These are phyloP conservation scores for Eupithecia insigniata DNA, from an alignment of 2,888 invertebrate genomes.

Conservation along the genomic window DNA sequence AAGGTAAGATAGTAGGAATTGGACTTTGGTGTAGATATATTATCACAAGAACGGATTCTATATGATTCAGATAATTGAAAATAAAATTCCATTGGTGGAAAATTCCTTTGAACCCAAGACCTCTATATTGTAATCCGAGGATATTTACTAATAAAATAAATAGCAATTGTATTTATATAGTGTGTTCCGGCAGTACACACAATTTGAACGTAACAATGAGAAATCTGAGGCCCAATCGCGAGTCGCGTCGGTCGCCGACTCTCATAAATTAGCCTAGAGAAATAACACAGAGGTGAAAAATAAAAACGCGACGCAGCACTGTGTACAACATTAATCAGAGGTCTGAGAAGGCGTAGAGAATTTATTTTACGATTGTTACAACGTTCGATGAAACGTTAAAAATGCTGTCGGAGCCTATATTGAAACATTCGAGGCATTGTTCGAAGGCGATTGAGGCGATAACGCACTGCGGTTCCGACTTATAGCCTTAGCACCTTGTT, in stretches of 20 bases:
- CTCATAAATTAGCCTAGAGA: conserved; percentile 79
- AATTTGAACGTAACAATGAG: conserved; percentile 43
- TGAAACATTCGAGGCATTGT: conserved; percentile 83
- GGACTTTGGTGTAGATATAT: neutral
- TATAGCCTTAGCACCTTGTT: conserved; percentile 75
- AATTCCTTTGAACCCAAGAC: neutral
- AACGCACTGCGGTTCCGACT: conserved; percentile 76
- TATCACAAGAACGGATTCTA: neutral
- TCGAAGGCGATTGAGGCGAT: conserved; percentile 77
- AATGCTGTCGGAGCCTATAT: conserved; percentile 81
- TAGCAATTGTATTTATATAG: neutral
- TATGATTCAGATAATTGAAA: neutral
- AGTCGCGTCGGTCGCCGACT: conserved; percentile 57
- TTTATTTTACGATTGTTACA: conserved; percentile 84
- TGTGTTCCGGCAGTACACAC: conserved; percentile 32
- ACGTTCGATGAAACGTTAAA: conserved; percentile 82
- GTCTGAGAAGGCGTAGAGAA: conserved; percentile 82
- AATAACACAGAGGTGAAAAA: conserved; percentile 75
- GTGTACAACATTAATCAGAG: conserved; percentile 83
- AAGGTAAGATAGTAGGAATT: neutral
- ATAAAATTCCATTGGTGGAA: neutral
- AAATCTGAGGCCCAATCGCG: conserved; percentile 53
- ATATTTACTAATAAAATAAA: conserved; percentile 9
- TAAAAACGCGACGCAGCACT: conserved; percentile 74
- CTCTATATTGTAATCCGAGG: conserved; percentile 1